These are phyloP conservation scores for Bagarius yarrelli DNA, from an alignment of 2,113 vertebrate species.

Conservation along the genomic window DNA sequence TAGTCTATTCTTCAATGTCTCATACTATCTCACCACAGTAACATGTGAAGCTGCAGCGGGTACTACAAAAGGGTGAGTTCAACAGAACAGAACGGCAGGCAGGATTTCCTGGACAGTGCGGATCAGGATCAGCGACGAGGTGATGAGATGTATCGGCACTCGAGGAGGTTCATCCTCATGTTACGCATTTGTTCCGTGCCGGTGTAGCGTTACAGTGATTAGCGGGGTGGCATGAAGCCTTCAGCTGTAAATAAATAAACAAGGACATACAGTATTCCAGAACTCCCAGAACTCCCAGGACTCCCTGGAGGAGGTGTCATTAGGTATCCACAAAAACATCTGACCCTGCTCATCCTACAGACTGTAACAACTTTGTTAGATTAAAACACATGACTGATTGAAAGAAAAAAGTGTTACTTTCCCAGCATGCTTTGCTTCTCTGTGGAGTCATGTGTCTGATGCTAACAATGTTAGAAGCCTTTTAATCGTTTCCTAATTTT, in stretches of 20 bases:
- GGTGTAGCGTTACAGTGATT: not conserved
- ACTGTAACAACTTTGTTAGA: not conserved
- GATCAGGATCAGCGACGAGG: not conserved
- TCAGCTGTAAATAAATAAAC: slow-evolving; percentile 20
- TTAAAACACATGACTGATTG: too few species aligned
- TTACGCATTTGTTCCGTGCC: not conserved
- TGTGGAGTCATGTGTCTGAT: too few species aligned
- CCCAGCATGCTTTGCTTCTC: too few species aligned
- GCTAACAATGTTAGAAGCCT: too few species aligned
- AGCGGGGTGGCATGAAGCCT: not conserved
- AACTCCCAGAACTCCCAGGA: not conserved
- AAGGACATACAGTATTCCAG: not conserved
- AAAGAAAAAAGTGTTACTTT: too few species aligned
- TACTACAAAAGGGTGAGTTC: too few species aligned
- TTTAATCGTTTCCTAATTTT: too few species aligned
- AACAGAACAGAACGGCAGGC: not conserved
- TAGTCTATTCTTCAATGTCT: too few species aligned
- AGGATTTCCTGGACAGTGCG: not conserved
- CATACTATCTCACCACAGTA: not conserved
- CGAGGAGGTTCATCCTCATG: not conserved
- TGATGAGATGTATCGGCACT: not conserved
- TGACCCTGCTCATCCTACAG: not conserved
- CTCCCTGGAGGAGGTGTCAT: not conserved
- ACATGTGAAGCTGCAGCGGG: not conserved
- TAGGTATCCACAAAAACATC: not conserved